Evolutionary conservation across 2,888 invertebrate genomes (phyloP).

Genomic region (Branchinecta sandiegonensis): DNA sequence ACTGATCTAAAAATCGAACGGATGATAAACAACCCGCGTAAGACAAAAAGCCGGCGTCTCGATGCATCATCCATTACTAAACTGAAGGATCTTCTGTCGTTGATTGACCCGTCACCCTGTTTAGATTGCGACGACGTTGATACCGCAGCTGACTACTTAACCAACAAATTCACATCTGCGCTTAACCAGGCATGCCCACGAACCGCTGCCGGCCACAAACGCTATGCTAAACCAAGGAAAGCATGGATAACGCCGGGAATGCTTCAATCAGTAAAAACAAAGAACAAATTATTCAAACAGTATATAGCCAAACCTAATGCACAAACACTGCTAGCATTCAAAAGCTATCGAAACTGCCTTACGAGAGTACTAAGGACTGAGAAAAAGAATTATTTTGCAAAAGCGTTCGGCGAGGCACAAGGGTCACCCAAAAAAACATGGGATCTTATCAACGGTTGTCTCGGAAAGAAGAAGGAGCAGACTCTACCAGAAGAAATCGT

Average conservation of each 20-base stretch:
- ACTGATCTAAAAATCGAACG: not conserved
- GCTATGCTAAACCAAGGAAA: conserved; percentile 9
- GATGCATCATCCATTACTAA: not conserved
- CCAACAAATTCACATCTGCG: not conserved
- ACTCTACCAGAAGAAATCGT: too few species aligned
- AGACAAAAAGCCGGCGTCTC: not conserved
- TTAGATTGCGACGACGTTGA: not conserved
- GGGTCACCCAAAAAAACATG: not conserved
- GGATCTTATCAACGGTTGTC: too few species aligned
- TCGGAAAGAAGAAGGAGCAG: too few species aligned
- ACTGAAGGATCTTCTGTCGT: not conserved
- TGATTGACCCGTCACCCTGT: conserved; percentile 3
- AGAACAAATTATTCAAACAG: conserved; percentile 6
- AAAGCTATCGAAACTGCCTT: not conserved
- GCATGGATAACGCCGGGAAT: not conserved
- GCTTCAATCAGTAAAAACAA: not conserved
- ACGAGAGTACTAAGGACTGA: not conserved
- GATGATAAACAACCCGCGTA: not conserved
- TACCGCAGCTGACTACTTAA: not conserved
- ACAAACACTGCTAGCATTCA: not conserved
- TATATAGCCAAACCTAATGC: not conserved
- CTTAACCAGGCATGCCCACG: not conserved
- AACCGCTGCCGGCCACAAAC: not conserved
- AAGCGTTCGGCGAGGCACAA: not conserved
- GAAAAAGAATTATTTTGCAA: not conserved